These are phyloP conservation scores for Cyaniris semiargus DNA, from an alignment of 2,888 invertebrate genomes.

Conservation along the genomic window DNA sequence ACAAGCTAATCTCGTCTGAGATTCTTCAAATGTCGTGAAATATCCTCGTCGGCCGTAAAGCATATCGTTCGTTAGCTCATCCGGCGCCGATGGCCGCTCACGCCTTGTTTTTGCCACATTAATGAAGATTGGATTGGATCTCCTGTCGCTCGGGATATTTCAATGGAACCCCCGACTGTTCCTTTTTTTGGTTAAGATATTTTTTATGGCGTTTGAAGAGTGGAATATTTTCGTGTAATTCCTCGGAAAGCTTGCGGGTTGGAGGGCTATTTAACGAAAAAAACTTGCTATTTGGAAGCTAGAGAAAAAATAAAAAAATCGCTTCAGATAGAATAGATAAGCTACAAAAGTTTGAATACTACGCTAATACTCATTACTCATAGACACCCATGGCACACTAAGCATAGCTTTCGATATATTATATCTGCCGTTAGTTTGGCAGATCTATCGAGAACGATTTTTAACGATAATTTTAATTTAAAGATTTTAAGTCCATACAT, in stretches of 20 bases:
- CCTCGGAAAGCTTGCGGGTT: not conserved
- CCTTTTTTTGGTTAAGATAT: constrained; percentile 20
- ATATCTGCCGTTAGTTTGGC: too few relatives aligned
- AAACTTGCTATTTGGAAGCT: not conserved
- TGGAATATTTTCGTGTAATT: not conserved
- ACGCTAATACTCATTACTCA: too few relatives aligned
- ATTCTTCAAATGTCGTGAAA: constrained; percentile 18
- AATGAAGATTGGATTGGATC: constrained; percentile 47
- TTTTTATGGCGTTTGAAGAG: constrained; percentile 11
- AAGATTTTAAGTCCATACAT: too few relatives aligned
- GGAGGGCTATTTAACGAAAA: not conserved
- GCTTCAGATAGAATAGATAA: not conserved
- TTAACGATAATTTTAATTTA: too few relatives aligned
- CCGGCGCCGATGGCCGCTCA: constrained; percentile 26
- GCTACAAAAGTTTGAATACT: not conserved
- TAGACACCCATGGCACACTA: too few relatives aligned
- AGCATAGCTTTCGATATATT: too few relatives aligned
- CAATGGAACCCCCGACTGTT: constrained; percentile 35
- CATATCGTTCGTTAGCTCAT: constrained; percentile 33
- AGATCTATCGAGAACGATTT: too few relatives aligned
- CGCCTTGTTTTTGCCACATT: constrained; percentile 43
- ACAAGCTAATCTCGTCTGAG: not conserved
- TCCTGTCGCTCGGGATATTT: constrained; percentile 37
- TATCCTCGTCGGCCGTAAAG: not conserved
- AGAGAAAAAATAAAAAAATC: not conserved